These are phyloP conservation scores for Nymphalis c-album DNA, from an alignment of 2,888 invertebrate genomes.

Conservation along the genomic window DNA sequence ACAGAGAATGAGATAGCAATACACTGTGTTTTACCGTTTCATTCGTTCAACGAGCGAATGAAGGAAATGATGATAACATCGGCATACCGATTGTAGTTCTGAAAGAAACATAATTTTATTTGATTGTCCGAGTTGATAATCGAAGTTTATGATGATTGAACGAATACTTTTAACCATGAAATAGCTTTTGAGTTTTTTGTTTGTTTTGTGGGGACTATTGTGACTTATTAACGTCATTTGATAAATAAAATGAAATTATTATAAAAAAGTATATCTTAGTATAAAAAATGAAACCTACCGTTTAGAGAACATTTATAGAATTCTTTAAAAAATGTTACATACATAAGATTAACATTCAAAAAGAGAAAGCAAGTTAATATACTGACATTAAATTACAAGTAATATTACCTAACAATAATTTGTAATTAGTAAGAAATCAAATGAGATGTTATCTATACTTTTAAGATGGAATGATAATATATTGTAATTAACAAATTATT, in stretches of 20 bases:
- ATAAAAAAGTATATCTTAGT: conserved; percentile 9
- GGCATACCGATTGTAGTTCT: conserved; percentile 12
- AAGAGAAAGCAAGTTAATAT: conserved; percentile 15
- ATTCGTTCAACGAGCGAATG: conserved; percentile 11
- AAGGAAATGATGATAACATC: conserved; percentile 10
- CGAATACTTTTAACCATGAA: neutral
- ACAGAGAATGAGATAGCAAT: conserved; percentile 8
- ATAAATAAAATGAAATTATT: neutral
- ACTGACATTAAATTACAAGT: conserved; percentile 9
- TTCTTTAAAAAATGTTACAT: conserved; percentile 7
- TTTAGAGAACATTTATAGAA: conserved; percentile 11
- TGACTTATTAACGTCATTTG: neutral
- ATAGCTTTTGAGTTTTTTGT: neutral
- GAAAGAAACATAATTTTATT: conserved; percentile 13
- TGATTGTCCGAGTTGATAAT: conserved; percentile 6
- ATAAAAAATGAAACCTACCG: conserved; percentile 18
- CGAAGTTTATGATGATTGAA: neutral
- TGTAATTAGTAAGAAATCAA: conserved; percentile 16
- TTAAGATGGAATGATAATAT: conserved; percentile 28
- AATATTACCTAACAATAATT: conserved; percentile 12
- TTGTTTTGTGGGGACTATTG: neutral
- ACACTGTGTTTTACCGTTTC: neutral
- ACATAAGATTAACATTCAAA: conserved; percentile 10
- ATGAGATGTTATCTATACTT: conserved; percentile 16
- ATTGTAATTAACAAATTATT: conserved; percentile 10